A percentile compares a stretch with the other conserved stretches of the same genome.
phyloP scores from a whole-genome alignment of 2,797 vertebrate species.

The Pempheris klunzingeri region DNA sequence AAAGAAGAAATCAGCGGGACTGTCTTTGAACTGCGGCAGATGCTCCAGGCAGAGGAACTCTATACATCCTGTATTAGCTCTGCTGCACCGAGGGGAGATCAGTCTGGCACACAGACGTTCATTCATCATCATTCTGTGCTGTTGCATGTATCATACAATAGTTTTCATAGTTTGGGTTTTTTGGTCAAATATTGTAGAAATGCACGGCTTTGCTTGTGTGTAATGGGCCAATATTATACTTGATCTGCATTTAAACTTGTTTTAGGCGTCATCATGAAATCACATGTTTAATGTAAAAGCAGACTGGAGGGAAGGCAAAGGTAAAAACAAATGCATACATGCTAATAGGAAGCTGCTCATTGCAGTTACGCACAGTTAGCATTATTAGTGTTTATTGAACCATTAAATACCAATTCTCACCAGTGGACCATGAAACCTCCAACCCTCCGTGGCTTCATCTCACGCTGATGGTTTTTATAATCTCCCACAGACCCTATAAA shows the following conservation, averaged over 20 bases:
- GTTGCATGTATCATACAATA: background rate
- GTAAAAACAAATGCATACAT: background rate
- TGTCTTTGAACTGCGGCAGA: constrained; percentile 1
- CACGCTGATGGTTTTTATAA: background rate
- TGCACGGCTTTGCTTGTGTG: background rate
- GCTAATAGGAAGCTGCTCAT: background rate
- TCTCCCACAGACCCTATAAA: background rate
- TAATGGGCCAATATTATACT: background rate
- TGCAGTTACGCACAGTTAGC: background rate
- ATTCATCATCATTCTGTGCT: constrained; percentile 24
- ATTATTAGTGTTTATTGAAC: constrained; percentile 1
- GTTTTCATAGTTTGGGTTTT: background rate
- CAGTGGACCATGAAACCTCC: constrained; percentile 2
- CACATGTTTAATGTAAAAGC: background rate
- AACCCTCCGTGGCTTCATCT: constrained; percentile 7
- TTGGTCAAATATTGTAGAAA: constrained; percentile 18
- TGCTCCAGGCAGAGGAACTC: background rate
- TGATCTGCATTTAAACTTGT: background rate
- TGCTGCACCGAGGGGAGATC: constrained; percentile 4
- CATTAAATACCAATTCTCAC: constrained; percentile 3
- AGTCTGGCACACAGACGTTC: background rate
- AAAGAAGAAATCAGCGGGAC: background rate
- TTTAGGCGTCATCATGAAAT: background rate
- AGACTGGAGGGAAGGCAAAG: background rate
- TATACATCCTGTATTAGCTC: background rate